A percentile compares a stretch with the other conserved stretches of the same genome.
Evolutionary conservation across 2,113 vertebrate species (phyloP).

Genomic region (Amphiprion percula): DNA sequence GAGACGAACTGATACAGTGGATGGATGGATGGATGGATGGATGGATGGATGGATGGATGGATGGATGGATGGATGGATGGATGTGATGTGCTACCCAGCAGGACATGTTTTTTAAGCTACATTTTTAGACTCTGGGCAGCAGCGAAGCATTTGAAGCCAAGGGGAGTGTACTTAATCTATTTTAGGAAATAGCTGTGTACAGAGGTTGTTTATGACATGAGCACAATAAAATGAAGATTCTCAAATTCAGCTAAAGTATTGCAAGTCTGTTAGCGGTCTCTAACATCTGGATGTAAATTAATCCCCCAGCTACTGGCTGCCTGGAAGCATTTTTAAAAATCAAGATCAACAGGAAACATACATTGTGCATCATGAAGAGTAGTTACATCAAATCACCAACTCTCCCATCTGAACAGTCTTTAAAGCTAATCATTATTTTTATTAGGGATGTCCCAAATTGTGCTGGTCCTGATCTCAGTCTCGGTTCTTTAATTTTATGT

Average conservation of each 20-base stretch:
- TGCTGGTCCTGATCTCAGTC: background rate
- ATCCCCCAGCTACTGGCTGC: background rate
- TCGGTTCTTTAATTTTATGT: background rate
- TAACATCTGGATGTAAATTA: constrained; percentile 10
- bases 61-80: constrained; percentile 17
- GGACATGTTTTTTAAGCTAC: constrained; percentile 39
- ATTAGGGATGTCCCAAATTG: background rate
- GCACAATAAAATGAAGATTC: constrained; percentile 22
- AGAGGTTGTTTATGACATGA: constrained; percentile 12
- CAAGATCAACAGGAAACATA: background rate
- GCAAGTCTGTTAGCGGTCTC: background rate
- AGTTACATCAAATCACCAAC: background rate
- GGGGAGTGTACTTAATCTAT: constrained; percentile 36
- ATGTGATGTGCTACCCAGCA: constrained; percentile 31
- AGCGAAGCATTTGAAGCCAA: constrained; percentile 32
- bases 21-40: constrained; percentile 1
- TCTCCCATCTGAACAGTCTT: too few relatives aligned
- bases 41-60: background rate
- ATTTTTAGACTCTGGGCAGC: constrained; percentile 51
- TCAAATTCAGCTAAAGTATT: constrained; percentile 21
- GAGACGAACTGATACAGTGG: constrained; percentile 8
- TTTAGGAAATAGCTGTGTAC: constrained; percentile 31
- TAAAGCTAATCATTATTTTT: background rate
- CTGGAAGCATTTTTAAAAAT: background rate
- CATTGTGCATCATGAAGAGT: background rate